Percentiles rank a stretch among this genome's conserved stretches.
Conservation (phyloP, 2,888 invertebrate genomes). For the Blera fallax region DNA sequence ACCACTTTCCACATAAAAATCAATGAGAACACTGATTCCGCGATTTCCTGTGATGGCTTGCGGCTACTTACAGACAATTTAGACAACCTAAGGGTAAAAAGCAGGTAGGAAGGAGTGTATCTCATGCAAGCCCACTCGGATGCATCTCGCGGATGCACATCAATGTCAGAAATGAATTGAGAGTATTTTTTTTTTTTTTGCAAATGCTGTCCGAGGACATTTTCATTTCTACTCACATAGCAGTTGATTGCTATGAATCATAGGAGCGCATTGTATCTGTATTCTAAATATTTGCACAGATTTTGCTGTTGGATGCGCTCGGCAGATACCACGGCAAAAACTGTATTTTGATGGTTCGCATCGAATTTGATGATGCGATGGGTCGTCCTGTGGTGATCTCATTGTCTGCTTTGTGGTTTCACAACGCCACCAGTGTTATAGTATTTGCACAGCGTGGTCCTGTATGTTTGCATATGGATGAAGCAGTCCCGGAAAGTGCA, state of each 20-base stretch:
- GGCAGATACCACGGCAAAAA: constrained; percentile 49
- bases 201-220: constrained; percentile 30
- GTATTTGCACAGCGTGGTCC: constrained; percentile 54
- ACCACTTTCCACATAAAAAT: constrained; percentile 61
- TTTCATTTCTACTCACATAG: constrained; percentile 37
- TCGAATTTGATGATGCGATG: constrained; percentile 41
- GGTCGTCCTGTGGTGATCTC: constrained; percentile 58
- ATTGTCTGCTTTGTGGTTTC: constrained; percentile 57
- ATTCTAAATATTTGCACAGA: constrained; percentile 71
- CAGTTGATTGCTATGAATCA: constrained; percentile 38
- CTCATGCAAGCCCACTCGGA: constrained; percentile 20
- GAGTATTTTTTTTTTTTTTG: constrained; percentile 21
- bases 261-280: constrained; percentile 40
- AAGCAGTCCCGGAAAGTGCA: constrained; percentile 30
- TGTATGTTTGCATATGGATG: constrained; percentile 53
- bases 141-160: constrained; percentile 44
- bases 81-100: constrained; percentile 26
- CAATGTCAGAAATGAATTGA: constrained; percentile 24
- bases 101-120: constrained; percentile 19
- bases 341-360: constrained; percentile 60
- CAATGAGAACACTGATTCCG: constrained; percentile 70
- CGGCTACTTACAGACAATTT: constrained; percentile 62
- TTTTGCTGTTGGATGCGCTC: constrained; percentile 47
- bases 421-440: constrained; percentile 42
- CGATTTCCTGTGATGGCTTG: constrained; percentile 62